A percentile compares a stretch with the other conserved stretches of the same genome.
These are phyloP conservation scores for Geococcyx californianus DNA, from an alignment of 2,113 vertebrate genomes.

Conservation along the genomic window DNA sequence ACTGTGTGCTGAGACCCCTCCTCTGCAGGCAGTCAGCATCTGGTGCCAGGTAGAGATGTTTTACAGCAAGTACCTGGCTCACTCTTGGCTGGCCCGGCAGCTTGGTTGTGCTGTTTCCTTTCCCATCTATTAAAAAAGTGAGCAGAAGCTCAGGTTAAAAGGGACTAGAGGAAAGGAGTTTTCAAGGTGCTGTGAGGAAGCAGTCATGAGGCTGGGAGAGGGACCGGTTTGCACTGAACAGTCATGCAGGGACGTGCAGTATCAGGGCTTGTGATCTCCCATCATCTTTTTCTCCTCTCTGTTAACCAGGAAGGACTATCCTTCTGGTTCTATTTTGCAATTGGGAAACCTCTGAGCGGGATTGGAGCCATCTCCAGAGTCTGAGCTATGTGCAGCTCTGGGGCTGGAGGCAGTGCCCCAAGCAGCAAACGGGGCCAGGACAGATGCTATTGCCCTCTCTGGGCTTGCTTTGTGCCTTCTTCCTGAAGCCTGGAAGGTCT, in stretches of 20 bases:
- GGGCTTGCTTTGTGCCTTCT: neutral
- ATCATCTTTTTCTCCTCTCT: neutral
- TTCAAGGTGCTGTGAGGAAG: neutral
- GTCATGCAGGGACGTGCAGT: neutral
- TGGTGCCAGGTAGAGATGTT: neutral
- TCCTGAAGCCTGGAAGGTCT: neutral
- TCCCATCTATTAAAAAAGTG: neutral
- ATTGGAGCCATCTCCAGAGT: neutral
- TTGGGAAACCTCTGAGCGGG: neutral
- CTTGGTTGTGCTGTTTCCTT: neutral
- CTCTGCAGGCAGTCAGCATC: too few species aligned
- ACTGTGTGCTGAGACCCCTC: neutral
- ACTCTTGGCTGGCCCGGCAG: neutral
- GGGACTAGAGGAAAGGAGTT: neutral
- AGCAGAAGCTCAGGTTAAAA: neutral
- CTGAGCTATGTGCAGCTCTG: too few species aligned
- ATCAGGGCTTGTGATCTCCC: neutral
- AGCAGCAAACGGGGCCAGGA: neutral
- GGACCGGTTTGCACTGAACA: neutral
- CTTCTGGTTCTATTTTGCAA: neutral
- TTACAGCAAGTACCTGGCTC: neutral
- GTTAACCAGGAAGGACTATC: neutral
- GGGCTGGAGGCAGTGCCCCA: too few species aligned
- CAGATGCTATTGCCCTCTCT: neutral
- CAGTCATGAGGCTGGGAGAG: neutral